Conservation (phyloP, 2,797 vertebrate genomes). For the Florisuga fusca region DNA sequence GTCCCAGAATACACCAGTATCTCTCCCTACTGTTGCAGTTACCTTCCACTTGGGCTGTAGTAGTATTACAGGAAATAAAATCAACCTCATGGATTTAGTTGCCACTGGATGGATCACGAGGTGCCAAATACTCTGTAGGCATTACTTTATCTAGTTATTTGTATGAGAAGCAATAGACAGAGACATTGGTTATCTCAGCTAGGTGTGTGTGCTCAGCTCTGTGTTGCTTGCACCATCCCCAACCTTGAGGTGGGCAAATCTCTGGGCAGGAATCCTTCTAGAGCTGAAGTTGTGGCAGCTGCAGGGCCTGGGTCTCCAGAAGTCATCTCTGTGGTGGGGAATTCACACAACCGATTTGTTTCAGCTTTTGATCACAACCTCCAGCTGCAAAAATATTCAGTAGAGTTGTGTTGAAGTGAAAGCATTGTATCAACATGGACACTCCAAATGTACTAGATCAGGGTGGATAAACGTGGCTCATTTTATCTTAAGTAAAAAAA, state of each 20-base stretch:
- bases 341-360: accelerated
- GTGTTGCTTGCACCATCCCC: neutral
- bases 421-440: neutral
- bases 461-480: neutral
- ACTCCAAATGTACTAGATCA: neutral
- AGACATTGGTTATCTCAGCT: neutral
- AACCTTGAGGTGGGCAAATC: neutral
- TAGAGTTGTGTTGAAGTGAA: neutral
- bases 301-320: neutral
- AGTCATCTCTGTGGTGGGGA: neutral
- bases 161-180: neutral
- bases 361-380: neutral
- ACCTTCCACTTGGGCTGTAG: neutral
- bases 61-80: neutral
- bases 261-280: neutral
- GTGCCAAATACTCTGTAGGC: neutral
- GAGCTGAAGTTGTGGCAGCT: neutral
- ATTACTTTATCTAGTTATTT: neutral
- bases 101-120: neutral
- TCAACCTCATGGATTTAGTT: accelerated
- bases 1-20: neutral
- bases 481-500: neutral
- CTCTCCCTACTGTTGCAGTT: neutral
- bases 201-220: neutral
- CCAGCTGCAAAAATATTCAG: neutral